Evolutionary conservation across 2,888 invertebrate genomes (phyloP).

Genomic region (Aromia moschata): DNA sequence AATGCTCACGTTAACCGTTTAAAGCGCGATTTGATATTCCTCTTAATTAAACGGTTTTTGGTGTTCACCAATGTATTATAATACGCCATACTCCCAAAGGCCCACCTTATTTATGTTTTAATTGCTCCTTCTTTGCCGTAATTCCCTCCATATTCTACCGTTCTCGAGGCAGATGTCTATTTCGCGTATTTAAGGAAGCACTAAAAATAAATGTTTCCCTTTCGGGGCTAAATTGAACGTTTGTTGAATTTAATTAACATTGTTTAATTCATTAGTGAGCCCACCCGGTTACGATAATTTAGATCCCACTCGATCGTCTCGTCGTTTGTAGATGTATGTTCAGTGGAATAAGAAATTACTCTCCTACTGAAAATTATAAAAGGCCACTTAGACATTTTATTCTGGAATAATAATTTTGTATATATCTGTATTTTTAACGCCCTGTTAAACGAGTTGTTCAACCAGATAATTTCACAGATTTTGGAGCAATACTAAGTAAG

Average conservation of each 20-base stretch:
- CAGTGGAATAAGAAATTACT: too few relatives aligned
- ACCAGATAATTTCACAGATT: too few relatives aligned
- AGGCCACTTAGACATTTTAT: too few relatives aligned
- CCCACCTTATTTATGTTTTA: conserved; percentile 1
- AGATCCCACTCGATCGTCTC: too few relatives aligned
- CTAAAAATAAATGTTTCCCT: background rate
- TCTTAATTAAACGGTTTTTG: background rate
- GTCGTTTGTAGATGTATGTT: too few relatives aligned
- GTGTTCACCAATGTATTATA: background rate
- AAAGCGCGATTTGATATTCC: background rate
- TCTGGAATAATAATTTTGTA: too few relatives aligned
- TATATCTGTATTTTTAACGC: too few relatives aligned
- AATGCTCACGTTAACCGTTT: too few relatives aligned
- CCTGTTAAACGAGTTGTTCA: too few relatives aligned
- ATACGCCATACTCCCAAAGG: background rate
- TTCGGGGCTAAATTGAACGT: background rate
- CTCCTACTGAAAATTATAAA: too few relatives aligned
- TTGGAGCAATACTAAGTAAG: too few relatives aligned
- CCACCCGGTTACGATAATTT: too few relatives aligned
- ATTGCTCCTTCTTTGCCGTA: background rate
- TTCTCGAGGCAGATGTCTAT: background rate
- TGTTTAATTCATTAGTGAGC: background rate
- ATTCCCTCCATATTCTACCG: background rate
- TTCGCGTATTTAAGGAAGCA: background rate
- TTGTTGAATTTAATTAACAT: background rate